phyloP scores from a whole-genome alignment of 2,797 vertebrate genomes.

The Scleropages formosus region DNA sequence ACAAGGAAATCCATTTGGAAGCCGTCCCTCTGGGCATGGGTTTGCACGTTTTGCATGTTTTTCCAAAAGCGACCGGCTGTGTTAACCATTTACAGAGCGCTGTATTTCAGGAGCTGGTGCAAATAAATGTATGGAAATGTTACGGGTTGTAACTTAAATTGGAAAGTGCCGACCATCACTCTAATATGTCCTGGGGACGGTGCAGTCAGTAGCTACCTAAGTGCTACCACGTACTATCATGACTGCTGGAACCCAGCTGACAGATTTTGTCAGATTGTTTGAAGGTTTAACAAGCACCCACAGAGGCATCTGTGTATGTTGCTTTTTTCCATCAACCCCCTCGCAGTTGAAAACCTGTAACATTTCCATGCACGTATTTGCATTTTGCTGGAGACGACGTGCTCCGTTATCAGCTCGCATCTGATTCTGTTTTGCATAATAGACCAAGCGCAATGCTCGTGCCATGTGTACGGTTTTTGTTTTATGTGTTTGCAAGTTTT shows the following conservation, averaged over 20 bases:
- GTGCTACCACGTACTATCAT: background rate
- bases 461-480: background rate
- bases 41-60: background rate
- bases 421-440: constrained; percentile 24
- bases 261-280: background rate
- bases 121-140: too few relatives aligned
- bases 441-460: background rate
- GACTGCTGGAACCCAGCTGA: background rate
- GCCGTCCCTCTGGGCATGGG: background rate
- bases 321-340: background rate
- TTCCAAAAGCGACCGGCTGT: background rate
- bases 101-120: background rate
- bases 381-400: background rate
- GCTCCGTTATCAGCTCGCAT: constrained; percentile 17
- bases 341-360: background rate
- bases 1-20: background rate
- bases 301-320: background rate
- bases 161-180: too few relatives aligned
- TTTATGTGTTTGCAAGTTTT: background rate
- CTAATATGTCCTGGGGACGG: too few relatives aligned
- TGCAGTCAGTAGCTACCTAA: too few relatives aligned
- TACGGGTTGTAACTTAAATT: too few relatives aligned
- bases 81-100: background rate
- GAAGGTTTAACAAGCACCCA: background rate
- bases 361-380: constrained; percentile 24